Conservation (phyloP, 2,113 vertebrate species). For the Vulpes ferrilata region DNA sequence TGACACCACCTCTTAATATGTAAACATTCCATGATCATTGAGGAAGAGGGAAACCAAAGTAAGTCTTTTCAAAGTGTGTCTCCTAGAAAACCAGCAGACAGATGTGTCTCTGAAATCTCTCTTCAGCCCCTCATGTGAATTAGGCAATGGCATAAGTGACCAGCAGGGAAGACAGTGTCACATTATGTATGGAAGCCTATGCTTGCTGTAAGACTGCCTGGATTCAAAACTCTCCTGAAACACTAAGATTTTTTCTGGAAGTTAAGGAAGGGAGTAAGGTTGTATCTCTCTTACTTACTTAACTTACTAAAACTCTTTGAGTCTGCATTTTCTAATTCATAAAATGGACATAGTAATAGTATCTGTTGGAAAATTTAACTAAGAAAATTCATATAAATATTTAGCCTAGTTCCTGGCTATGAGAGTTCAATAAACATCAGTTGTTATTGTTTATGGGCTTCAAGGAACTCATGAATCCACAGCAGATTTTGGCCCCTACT, state of each 20-base stretch:
- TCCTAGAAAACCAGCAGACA: not conserved
- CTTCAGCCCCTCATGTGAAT: not conserved
- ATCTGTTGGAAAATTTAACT: not conserved
- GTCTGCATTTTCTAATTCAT: slow-evolving; percentile 12
- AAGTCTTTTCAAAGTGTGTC: not conserved
- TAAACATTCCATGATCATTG: not conserved
- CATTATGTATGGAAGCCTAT: not conserved
- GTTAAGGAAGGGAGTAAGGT: slow-evolving; percentile 6
- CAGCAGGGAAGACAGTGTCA: not conserved
- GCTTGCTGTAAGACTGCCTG: not conserved
- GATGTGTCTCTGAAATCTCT: slow-evolving; percentile 29
- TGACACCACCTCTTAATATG: slow-evolving; percentile 48
- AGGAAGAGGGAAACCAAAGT: not conserved
- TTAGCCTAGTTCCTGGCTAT: not conserved
- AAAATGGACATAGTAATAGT: slow-evolving; percentile 4
- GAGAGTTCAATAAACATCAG: slow-evolving; percentile 19
- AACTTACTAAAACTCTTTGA: slow-evolving; percentile 41
- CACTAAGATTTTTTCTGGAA: slow-evolving; percentile 12
- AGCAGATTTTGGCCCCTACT: not conserved
- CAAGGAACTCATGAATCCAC: slow-evolving; percentile 18
- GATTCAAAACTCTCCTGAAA: slow-evolving; percentile 15
- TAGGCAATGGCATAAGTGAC: not conserved
- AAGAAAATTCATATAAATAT: slow-evolving; percentile 33
- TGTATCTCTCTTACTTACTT: slow-evolving; percentile 19
- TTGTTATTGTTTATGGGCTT: slow-evolving; percentile 42